Percentiles rank a stretch among this genome's conserved stretches.
phyloP scores from a whole-genome alignment of 2,888 invertebrate species.

The Nasonovia ribisnigri region DNA sequence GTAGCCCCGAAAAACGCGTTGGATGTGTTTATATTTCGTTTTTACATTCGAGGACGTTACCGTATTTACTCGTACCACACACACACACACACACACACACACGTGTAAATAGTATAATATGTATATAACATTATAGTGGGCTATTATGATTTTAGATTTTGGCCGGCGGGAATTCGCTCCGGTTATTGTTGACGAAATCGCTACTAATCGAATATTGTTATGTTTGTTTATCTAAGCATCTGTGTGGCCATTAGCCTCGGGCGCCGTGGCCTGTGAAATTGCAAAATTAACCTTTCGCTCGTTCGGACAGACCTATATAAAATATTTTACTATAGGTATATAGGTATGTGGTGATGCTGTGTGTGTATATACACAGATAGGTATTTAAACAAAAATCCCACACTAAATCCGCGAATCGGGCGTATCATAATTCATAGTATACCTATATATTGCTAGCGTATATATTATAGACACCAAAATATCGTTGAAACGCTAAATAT shows the following conservation, averaged over 20 bases:
- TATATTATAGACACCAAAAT: not conserved
- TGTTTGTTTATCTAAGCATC: conserved; percentile 64
- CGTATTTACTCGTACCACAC: not conserved
- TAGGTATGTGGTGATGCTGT: not conserved
- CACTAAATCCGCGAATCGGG: not conserved
- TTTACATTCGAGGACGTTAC: conserved; percentile 42
- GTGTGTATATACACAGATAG: not conserved
- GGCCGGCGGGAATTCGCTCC: conserved; percentile 60
- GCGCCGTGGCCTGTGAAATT: conserved; percentile 60
- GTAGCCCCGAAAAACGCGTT: conserved; percentile 10
- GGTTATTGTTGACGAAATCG: conserved; percentile 65
- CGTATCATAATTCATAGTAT: not conserved
- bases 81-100: not conserved
- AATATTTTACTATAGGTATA: not conserved
- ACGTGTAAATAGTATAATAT: not conserved
- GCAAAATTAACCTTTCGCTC: conserved; percentile 64
- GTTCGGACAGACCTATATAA: not conserved
- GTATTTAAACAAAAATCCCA: not conserved
- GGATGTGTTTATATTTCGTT: not conserved
- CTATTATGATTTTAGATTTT: conserved; percentile 8
- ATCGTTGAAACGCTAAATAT: too few relatives aligned
- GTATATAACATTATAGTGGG: conserved; percentile 8
- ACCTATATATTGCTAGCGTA: not conserved
- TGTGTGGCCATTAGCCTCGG: conserved; percentile 61
- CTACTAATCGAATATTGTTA: conserved; percentile 61